Conservation (phyloP, 2,888 invertebrate species). For the Muschampia plurimacula region DNA sequence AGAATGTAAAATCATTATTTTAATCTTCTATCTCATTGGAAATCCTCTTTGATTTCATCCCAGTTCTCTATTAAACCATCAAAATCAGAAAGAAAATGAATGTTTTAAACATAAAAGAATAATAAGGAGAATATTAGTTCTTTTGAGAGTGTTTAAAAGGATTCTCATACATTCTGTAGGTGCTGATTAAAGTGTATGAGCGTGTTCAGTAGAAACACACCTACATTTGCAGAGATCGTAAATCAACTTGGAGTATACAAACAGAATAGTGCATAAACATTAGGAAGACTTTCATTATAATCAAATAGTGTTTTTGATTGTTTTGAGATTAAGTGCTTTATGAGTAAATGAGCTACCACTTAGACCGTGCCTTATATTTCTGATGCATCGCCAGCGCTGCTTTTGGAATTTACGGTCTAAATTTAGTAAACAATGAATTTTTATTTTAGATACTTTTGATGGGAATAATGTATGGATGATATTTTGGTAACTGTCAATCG, state of each 20-base stretch:
- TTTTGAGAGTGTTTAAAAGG: background rate
- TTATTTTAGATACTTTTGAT: background rate
- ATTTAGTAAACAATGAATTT: background rate
- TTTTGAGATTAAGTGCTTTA: slow-evolving; percentile 17
- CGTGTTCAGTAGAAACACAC: slow-evolving; percentile 3
- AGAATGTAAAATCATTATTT: no score
- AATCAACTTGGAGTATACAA: slow-evolving; percentile 31
- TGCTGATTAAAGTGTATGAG: slow-evolving; percentile 4
- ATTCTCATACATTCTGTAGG: background rate
- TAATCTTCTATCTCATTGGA: no score
- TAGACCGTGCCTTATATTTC: background rate
- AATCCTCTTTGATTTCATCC: no score
- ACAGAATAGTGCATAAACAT: slow-evolving; percentile 29
- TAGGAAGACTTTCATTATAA: slow-evolving; percentile 32
- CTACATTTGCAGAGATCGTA: slow-evolving; percentile 6
- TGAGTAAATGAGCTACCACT: background rate
- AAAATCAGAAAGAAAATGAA: background rate
- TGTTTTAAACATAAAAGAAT: background rate
- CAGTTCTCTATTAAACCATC: no score
- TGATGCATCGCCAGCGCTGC: background rate
- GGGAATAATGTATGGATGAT: background rate
- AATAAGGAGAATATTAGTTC: background rate
- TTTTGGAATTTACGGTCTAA: background rate
- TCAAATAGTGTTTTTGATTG: slow-evolving; percentile 28
- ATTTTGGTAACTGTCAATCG: background rate